Base-by-base conservation (phyloP, 1,140 invertebrate genomes). In the Penaeus chinensis region DNA sequence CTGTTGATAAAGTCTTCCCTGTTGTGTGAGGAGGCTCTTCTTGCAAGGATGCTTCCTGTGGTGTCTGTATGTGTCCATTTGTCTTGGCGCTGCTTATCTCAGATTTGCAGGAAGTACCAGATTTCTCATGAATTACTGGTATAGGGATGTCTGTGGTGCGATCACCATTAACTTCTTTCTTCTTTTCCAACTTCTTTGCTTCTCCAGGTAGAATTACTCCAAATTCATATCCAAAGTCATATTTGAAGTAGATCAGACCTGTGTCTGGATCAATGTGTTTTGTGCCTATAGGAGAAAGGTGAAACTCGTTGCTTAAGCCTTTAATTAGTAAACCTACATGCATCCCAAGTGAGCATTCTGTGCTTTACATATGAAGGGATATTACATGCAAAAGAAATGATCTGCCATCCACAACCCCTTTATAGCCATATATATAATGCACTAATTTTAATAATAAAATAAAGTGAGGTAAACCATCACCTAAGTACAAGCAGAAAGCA, bases 201-300 rank as follows among this genome's bases (percentile, higher is more conserved):
- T 95, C 95, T 47, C 95, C 95, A 10, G 95, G 95, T 62, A 95
- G 92, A 54, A 96, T 93, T 83, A 96, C 94, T 82, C 95, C 95
- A 91, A 96, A 96, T 91, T 96, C 95, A 91, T 96, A 96, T 85
- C 95, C 95, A 91, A 96, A 96, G 92, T 96, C 95, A 91, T 96
- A 96, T 92, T 96, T 96, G 93, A 96, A 96, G 92, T 96, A 96
- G 91, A 96, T 95, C 60, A 96, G 93, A 88, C 95, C 95, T 42
- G 95, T 95, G 90, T 95, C 95, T 89, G 95, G 95, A 92, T 96
- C 95, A 90, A 95, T 94, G 91, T 95, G 95, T 92, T 96, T 96
- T 88, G 95, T 95, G 91, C 95, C 95, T 96, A 90, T n/a, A 90
- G 88, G 74, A 86, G 42, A 89, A 62, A 87, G 74, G 80, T 87